Conservation (phyloP, 2,113 vertebrate genomes). For the Acinonyx jubatus region DNA sequence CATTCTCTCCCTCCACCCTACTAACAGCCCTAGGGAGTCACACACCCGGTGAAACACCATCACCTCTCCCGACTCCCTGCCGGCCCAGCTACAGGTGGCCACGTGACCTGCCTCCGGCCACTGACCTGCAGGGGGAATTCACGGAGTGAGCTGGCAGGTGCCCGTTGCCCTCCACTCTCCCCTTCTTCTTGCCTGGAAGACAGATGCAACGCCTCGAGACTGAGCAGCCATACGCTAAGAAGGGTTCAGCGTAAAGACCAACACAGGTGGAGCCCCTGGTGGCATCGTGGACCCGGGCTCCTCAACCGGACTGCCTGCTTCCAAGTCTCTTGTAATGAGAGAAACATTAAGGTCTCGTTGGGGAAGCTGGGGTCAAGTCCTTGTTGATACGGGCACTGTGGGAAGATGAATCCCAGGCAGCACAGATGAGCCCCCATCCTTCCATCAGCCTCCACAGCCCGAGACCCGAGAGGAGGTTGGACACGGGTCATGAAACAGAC, state of each 20-base stretch:
- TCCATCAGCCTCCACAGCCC: not conserved
- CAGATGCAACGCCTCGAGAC: rapidly evolving
- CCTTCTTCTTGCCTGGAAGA: not conserved
- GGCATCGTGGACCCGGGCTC: rapidly evolving
- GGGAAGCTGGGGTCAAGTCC: not conserved
- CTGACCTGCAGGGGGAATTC: not conserved
- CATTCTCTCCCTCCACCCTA: not conserved
- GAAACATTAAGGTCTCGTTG: not conserved
- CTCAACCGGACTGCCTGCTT: not conserved
- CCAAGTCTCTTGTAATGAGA: not conserved
- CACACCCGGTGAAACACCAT: not conserved
- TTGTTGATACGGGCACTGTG: too few species aligned
- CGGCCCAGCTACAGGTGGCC: not conserved
- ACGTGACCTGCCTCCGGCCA: not conserved
- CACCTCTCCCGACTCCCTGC: not conserved
- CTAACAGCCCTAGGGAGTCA: not conserved
- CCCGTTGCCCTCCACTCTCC: not conserved
- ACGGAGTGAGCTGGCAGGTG: not conserved
- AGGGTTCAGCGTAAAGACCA: not conserved
- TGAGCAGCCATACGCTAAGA: not conserved
- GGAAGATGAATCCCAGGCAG: not conserved
- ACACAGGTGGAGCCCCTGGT: rapidly evolving
- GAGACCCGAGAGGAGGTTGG: not conserved
- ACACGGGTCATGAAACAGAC: not conserved
- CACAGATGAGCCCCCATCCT: too few species aligned